These are phyloP conservation scores for Malacoraja senta DNA, from an alignment of 2,797 vertebrate genomes.

Conservation along the genomic window DNA sequence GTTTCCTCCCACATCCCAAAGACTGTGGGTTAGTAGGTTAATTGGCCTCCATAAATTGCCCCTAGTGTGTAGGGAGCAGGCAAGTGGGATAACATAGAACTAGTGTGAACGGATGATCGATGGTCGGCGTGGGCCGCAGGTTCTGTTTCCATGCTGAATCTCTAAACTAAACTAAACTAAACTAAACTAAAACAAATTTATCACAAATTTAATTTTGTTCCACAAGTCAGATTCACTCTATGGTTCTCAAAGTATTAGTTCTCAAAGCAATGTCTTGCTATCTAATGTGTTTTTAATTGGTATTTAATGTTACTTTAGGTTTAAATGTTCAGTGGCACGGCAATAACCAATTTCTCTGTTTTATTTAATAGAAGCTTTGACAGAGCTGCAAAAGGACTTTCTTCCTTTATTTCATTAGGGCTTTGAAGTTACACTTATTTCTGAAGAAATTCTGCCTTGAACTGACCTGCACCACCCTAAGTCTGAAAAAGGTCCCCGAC, in stretches of 20 bases:
- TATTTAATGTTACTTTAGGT: not conserved
- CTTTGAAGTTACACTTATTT: not conserved
- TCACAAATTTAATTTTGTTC: not conserved
- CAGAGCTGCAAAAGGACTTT: not conserved
- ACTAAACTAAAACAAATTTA: not conserved
- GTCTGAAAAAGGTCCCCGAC: no score
- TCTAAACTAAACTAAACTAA: no score
- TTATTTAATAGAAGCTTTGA: constrained; percentile 7
- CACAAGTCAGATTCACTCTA: not conserved
- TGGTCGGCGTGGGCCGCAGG: no score
- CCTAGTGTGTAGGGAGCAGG: not conserved
- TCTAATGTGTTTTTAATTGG: not conserved
- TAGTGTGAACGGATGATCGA: no score
- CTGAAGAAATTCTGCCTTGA: not conserved
- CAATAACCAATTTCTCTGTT: not conserved
- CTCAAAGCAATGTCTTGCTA: not conserved
- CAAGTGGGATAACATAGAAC: not conserved
- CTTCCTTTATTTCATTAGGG: not conserved
- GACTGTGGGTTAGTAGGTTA: no score
- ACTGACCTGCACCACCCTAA: no score
- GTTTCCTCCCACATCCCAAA: no score
- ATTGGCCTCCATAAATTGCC: no score
- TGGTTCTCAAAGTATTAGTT: not conserved
- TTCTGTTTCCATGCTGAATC: no score
- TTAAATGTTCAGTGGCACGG: not conserved